Percentiles rank a stretch among this genome's conserved stretches.
Evolutionary conservation across 1,140 invertebrate genomes (phyloP).

Genomic region (Apis dorsata): DNA sequence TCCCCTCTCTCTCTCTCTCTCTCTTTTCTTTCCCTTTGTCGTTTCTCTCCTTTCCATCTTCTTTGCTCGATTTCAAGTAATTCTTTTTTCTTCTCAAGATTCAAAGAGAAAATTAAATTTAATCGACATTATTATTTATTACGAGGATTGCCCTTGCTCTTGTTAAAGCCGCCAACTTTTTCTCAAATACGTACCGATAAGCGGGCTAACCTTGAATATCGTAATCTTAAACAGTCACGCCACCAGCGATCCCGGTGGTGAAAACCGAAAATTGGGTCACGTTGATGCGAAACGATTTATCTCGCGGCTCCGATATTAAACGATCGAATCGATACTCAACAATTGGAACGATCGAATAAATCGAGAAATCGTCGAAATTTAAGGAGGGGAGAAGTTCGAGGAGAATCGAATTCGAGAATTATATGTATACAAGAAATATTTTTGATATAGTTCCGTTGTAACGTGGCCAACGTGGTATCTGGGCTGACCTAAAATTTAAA

Average conservation of each 20-base stretch:
- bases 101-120: not conserved
- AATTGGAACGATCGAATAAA: not conserved
- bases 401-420: slow-evolving; percentile 4
- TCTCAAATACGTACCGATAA: not conserved
- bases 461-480: slow-evolving; percentile 1
- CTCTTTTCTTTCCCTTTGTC: not conserved
- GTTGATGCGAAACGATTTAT: not conserved
- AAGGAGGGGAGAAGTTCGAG: too few relatives aligned
- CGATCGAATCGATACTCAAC: not conserved
- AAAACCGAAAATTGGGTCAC: slow-evolving; percentile 12
- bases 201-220: slow-evolving; percentile 18
- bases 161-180: not conserved
- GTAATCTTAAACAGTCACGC: slow-evolving; percentile 31
- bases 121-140: not conserved
- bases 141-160: not conserved
- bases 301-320: not conserved
- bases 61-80: not conserved
- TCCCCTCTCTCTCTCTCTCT: not conserved
- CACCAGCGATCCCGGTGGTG: not conserved
- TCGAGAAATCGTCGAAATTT: not conserved
- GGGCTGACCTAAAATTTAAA: slow-evolving; percentile 43
- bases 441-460: not conserved
- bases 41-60: not conserved
- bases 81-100: not conserved
- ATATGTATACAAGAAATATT: not conserved